phyloP scores from a whole-genome alignment of 1,140 invertebrate species.

The Mya arenaria region DNA sequence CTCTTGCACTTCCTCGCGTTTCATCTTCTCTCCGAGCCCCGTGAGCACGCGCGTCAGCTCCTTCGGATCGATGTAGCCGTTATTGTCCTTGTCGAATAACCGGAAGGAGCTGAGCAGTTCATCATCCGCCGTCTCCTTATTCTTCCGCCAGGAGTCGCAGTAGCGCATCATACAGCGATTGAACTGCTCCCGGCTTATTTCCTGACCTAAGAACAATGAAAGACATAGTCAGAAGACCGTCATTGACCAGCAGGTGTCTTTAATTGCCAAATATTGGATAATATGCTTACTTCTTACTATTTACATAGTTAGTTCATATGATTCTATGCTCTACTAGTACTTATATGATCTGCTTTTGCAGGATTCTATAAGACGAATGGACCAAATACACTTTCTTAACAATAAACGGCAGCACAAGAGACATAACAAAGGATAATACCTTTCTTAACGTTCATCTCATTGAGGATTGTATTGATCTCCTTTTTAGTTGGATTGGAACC shows the following conservation, averaged over 20 bases:
- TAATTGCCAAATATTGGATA: no score
- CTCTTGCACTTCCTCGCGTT: not conserved
- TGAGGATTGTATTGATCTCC: not conserved
- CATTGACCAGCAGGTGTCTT: no score
- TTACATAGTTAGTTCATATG: no score
- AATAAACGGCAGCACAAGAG: no score
- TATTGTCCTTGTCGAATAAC: constrained; percentile 25
- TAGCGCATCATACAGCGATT: not conserved
- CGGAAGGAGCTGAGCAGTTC: constrained; percentile 1
- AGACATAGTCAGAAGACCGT: no score
- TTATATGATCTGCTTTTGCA: no score
- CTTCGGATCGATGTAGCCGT: constrained; percentile 1
- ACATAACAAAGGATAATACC: no score
- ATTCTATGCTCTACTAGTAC: no score
- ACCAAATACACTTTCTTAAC: no score
- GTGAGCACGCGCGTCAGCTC: constrained; percentile 13
- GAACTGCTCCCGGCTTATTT: not conserved
- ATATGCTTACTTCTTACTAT: no score
- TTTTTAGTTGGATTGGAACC: not conserved
- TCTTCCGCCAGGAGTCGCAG: not conserved
- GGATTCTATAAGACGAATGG: no score
- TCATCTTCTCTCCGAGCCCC: constrained; percentile 27
- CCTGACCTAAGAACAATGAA: not conserved
- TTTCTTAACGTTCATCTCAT: constrained; percentile 27
- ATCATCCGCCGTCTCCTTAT: not conserved